A percentile compares a stretch with the other conserved stretches of the same genome.
Conservation (phyloP, 2,888 invertebrate genomes). For the Drosophila setosimentum region DNA sequence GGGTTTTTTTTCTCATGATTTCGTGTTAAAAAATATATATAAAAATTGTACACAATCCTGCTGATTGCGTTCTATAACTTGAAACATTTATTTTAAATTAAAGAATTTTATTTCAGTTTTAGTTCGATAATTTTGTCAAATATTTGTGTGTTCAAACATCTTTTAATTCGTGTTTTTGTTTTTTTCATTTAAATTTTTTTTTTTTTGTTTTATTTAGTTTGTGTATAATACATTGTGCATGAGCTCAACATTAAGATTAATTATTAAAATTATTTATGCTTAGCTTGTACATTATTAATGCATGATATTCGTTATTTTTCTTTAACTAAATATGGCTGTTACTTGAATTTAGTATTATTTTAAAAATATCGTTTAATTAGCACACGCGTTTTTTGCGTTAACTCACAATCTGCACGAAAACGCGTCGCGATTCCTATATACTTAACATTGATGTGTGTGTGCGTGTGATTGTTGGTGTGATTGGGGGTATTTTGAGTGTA, state of each 20-base stretch:
- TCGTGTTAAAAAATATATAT: constrained; percentile 23
- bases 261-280: constrained; percentile 59
- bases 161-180: not conserved
- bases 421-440: constrained; percentile 29
- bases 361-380: constrained; percentile 13
- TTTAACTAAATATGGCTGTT: constrained; percentile 80
- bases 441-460: constrained; percentile 33
- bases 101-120: constrained; percentile 59
- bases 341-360: constrained; percentile 33
- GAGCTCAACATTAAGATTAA: constrained; percentile 60
- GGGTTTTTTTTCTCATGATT: constrained; percentile 11
- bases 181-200: not conserved
- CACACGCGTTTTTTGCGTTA: constrained; percentile 17
- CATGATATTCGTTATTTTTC: constrained; percentile 61
- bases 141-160: constrained; percentile 21
- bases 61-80: constrained; percentile 19
- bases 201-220: constrained; percentile 20
- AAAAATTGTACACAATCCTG: constrained; percentile 35
- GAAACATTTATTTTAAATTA: constrained; percentile 67
- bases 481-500: not conserved
- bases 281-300: constrained; percentile 76
- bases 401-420: constrained; percentile 25
- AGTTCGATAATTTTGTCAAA: constrained; percentile 7
- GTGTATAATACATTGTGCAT: constrained; percentile 71
- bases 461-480: constrained; percentile 7